Conservation (phyloP, 2,797 vertebrate genomes). For the Oophaga sylvatica region DNA sequence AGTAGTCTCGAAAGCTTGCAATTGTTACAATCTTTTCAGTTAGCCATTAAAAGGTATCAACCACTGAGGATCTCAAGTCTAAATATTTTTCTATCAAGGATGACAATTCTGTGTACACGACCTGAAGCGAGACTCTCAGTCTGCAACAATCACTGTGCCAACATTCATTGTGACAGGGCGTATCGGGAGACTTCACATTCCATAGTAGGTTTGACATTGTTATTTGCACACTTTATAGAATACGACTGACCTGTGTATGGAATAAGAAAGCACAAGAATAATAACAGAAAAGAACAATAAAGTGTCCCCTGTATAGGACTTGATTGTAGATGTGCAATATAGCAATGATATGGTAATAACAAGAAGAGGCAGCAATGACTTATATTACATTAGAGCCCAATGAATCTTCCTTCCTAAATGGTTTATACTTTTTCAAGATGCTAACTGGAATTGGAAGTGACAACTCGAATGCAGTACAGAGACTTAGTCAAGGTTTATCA, state of each 20-base stretch:
- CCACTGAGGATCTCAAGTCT: too few relatives aligned
- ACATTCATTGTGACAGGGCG: background rate
- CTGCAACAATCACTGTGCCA: background rate
- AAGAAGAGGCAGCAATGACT: background rate
- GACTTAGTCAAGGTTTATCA: conserved; percentile 23
- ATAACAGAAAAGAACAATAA: conserved; percentile 6
- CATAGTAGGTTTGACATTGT: background rate
- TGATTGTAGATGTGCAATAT: conserved; percentile 7
- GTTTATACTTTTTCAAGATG: conserved; percentile 23
- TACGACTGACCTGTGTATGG: background rate
- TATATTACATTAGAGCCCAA: conserved; percentile 9
- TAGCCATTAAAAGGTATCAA: too few relatives aligned
- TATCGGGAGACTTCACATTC: background rate
- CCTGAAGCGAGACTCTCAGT: background rate
- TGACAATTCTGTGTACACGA: background rate
- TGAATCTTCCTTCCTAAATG: conserved; percentile 32
- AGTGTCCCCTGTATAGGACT: background rate
- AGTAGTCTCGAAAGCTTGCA: too few relatives aligned
- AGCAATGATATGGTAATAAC: conserved; percentile 22
- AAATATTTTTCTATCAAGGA: background rate
- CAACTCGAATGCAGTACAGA: conserved; percentile 35
- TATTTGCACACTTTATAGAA: background rate
- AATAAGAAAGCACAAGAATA: background rate
- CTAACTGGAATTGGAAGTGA: conserved; percentile 23
- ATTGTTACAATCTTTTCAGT: too few relatives aligned